A percentile compares a stretch with the other conserved stretches of the same genome.
These are phyloP conservation scores for Laticauda laticaudata DNA, from an alignment of 2,113 vertebrate species.

Conservation along the genomic window DNA sequence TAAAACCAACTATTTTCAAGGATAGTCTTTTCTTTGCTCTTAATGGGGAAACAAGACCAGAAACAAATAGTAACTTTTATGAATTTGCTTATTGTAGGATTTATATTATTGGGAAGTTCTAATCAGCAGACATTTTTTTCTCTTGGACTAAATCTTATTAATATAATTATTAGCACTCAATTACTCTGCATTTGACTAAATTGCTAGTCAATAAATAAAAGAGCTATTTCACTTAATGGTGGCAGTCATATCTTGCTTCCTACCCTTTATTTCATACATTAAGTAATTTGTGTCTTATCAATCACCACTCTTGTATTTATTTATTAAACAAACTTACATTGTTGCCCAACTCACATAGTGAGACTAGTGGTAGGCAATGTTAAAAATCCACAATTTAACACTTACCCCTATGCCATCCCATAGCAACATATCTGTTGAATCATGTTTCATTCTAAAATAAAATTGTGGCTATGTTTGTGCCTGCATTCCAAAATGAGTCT, in stretches of 20 bases:
- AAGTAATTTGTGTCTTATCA: slow-evolving; percentile 19
- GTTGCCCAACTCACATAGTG: not conserved
- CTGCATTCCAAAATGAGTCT: not conserved
- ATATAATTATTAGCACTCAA: slow-evolving; percentile 9
- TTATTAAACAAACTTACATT: not conserved
- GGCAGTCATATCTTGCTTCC: not conserved
- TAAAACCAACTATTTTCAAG: slow-evolving; percentile 42
- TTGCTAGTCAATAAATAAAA: slow-evolving; percentile 6
- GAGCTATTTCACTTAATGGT: not conserved
- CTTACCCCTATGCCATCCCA: not conserved
- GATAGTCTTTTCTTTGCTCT: slow-evolving; percentile 42
- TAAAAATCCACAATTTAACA: not conserved
- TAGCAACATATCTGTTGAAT: not conserved
- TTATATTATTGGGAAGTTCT: slow-evolving; percentile 22
- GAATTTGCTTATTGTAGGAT: not conserved
- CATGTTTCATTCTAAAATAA: not conserved
- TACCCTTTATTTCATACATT: slow-evolving; percentile 20
- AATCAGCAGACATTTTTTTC: slow-evolving; percentile 3
- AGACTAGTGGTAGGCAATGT: not conserved
- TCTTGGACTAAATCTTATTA: slow-evolving; percentile 18
- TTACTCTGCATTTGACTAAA: slow-evolving; percentile 13
- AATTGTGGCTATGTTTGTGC: not conserved
- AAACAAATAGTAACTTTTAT: not conserved
- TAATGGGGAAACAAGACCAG: not conserved
- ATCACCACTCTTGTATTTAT: not conserved